Evolutionary conservation across 2,797 vertebrate genomes (phyloP).

Genomic region (Atherinosoma microstoma): DNA sequence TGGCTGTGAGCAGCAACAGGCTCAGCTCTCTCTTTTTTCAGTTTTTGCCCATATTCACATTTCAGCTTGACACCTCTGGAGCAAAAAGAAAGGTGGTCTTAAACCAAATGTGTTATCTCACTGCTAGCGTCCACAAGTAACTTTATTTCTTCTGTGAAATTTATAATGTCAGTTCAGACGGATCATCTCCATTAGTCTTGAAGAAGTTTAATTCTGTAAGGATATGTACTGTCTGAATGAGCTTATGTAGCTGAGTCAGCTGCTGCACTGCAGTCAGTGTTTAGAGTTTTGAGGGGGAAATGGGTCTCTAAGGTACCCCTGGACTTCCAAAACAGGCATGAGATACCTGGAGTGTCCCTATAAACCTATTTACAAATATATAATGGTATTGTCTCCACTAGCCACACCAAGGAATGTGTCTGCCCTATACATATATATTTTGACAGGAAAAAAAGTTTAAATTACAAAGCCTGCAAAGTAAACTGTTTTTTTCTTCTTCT

Average conservation of each 20-base stretch:
- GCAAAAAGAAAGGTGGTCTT: slow-evolving; percentile 23
- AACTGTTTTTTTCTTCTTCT: too few relatives aligned
- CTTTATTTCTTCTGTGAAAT: slow-evolving; percentile 29
- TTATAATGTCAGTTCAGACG: slow-evolving; percentile 28
- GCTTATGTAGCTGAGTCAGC: neutral
- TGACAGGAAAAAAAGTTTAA: neutral
- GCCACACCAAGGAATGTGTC: too few relatives aligned
- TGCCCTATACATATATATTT: neutral
- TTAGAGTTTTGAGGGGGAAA: neutral
- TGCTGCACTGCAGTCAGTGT: neutral
- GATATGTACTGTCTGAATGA: neutral
- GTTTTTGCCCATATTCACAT: slow-evolving; percentile 23
- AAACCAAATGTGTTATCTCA: slow-evolving; percentile 20
- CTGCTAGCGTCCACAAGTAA: slow-evolving; percentile 13
- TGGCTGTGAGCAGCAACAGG: slow-evolving; percentile 16
- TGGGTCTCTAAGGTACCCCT: neutral
- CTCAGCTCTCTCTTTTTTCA: slow-evolving; percentile 15
- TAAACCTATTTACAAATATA: too few relatives aligned
- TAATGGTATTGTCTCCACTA: too few relatives aligned
- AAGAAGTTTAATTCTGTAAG: slow-evolving; percentile 1
- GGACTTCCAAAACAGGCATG: neutral
- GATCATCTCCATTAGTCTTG: slow-evolving; percentile 13
- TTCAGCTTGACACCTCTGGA: slow-evolving; percentile 35
- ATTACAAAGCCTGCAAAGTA: neutral
- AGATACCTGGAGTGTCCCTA: neutral